Conservation (phyloP, 2,797 vertebrate species). For the Pipistrellus nathusii region DNA sequence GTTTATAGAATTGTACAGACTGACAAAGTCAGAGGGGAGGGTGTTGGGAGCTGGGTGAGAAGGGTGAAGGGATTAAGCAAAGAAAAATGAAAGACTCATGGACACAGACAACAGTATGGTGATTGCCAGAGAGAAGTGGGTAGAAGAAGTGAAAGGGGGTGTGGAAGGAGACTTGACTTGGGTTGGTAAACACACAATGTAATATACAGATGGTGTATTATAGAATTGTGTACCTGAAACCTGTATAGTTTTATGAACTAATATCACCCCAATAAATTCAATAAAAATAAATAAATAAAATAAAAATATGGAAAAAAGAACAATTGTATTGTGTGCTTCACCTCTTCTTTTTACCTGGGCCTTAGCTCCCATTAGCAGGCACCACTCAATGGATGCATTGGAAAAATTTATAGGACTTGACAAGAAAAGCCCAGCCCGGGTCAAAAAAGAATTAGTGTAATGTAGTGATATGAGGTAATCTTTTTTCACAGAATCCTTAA, state of each 20-base stretch:
- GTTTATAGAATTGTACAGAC: background rate
- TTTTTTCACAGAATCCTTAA: background rate
- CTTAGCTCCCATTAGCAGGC: background rate
- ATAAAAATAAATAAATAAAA: background rate
- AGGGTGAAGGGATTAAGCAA: background rate
- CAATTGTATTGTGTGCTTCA: background rate
- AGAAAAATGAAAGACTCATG: background rate
- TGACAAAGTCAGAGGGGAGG: background rate
- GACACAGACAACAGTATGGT: background rate
- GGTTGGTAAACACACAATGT: background rate
- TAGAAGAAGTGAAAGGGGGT: background rate
- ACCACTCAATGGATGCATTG: background rate
- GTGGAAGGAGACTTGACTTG: background rate
- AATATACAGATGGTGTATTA: background rate
- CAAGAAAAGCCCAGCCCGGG: background rate
- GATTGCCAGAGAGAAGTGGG: background rate
- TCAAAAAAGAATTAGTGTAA: slow-evolving; percentile 1
- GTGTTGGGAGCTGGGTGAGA: background rate
- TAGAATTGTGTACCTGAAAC: background rate
- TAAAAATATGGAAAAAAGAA: background rate
- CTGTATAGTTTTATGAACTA: background rate
- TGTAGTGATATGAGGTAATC: background rate
- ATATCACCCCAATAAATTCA: background rate
- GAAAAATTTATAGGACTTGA: background rate
- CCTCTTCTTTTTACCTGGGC: background rate